phyloP scores from a whole-genome alignment of 1,140 invertebrate genomes.

The Formica selysi region DNA sequence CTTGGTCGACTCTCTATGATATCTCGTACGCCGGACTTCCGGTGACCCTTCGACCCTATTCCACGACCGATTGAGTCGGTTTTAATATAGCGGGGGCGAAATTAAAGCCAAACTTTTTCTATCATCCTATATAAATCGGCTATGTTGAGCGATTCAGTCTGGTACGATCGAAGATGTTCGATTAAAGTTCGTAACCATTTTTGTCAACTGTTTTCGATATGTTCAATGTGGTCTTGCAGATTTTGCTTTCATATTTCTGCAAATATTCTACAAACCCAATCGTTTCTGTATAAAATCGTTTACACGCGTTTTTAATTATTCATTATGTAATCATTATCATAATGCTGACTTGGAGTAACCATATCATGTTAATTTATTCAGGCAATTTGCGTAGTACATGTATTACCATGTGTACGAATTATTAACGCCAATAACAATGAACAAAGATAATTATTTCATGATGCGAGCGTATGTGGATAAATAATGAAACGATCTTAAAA shows the following conservation, averaged over 20 bases:
- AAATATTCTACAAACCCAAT: neutral
- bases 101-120: slow-evolving; percentile 70
- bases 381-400: neutral
- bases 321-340: neutral
- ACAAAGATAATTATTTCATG: slow-evolving; percentile 21
- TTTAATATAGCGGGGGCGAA: slow-evolving; percentile 68
- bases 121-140: slow-evolving; percentile 69
- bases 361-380: slow-evolving; percentile 21
- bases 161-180: slow-evolving; percentile 54
- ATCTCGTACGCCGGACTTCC: slow-evolving; percentile 70
- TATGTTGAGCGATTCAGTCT: slow-evolving; percentile 2
- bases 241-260: neutral
- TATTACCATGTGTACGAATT: neutral
- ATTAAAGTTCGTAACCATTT: slow-evolving; percentile 58
- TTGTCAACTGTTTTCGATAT: neutral
- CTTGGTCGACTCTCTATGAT: slow-evolving; percentile 69
- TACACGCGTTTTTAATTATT: slow-evolving; percentile 22
- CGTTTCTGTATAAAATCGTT: neutral
- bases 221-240: neutral
- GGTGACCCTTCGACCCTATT: slow-evolving; percentile 68
- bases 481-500: slow-evolving; percentile 4
- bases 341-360: slow-evolving; percentile 7
- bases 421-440: slow-evolving; percentile 9
- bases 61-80: slow-evolving; percentile 63
- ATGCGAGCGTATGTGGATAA: slow-evolving; percentile 1